Base-by-base conservation (phyloP, 2,888 invertebrate genomes). In the Sicus ferrugineus region DNA sequence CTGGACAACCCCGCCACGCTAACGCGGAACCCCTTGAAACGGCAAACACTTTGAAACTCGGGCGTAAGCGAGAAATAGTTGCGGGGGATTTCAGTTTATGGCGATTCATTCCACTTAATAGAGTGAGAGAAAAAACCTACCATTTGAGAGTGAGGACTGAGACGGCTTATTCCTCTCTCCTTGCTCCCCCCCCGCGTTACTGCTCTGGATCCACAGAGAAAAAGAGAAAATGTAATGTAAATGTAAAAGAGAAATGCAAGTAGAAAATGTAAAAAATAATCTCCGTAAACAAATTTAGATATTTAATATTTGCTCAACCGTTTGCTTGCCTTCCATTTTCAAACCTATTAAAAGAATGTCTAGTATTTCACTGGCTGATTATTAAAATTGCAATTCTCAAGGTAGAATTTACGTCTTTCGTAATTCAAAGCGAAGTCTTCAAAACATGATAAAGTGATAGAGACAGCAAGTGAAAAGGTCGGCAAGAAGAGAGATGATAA, bases 361-460 rank as follows among this genome's bases (percentile, higher is more conserved):
- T 54, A 6, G 21, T 48, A 14, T 67, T 30, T 67, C 30, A 28
- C 50, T 48, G 50, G 50, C 16, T 61, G 38, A 46, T 48, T 67
- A 67, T 38, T 63, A 48, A 52, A 48, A 21, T 28, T 9, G 42
- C 2, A 16, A 26, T n/a, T 3, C 46, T 21, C 26, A 34, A 38
- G n/a, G 14, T 19, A n/a, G 34, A 54, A 67, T 59, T 67, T 50
- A 67, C 48, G 50, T 61, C 67, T 67, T 61, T 50, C 48, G 67
- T 50, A 67, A 67, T 67, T 67, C 34, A 61, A 67, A 23, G 11
- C 46, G n/a, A 63, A 61, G 56, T n/a, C 14, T 48, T 48, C 6
- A 46, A 46, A 46, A 46, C 3, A n/a, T 16, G 14, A 21, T 34
- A 65, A 26, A 38, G 19, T 16, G 30, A 34, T 34, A 11, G 34